Percentiles rank a stretch among this genome's conserved stretches.
These are phyloP conservation scores for Nannoperca australis DNA, from an alignment of 2,797 vertebrate genomes.

Conservation along the genomic window DNA sequence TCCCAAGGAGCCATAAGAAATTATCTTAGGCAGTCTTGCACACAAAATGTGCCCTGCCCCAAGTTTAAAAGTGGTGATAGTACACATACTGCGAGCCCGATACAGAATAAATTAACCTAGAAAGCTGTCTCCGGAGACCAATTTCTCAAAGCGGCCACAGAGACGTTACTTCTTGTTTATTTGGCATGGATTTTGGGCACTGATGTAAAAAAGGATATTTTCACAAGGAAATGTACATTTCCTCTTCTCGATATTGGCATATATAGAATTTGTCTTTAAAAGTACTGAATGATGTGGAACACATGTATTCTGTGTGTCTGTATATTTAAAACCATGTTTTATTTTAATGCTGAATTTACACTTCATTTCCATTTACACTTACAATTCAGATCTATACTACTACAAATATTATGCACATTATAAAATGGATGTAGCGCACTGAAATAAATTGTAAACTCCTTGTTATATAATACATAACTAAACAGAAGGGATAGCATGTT, in stretches of 20 bases:
- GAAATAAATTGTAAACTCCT: slow-evolving; percentile 4
- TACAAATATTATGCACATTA: not conserved
- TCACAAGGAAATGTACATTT: slow-evolving; percentile 82
- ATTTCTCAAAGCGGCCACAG: slow-evolving; percentile 80
- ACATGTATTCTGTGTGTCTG: slow-evolving; percentile 32
- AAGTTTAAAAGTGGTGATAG: slow-evolving; percentile 79
- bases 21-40: slow-evolving; percentile 80
- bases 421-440: not conserved
- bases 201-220: slow-evolving; percentile 79
- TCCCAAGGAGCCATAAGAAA: slow-evolving; percentile 82
- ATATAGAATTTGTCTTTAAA: slow-evolving; percentile 48
- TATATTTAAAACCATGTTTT: slow-evolving; percentile 28
- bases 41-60: slow-evolving; percentile 75
- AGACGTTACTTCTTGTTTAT: slow-evolving; percentile 78
- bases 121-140: slow-evolving; percentile 79
- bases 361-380: not conserved
- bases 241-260: slow-evolving; percentile 61
- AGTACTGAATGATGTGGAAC: slow-evolving; percentile 33
- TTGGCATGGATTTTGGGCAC: slow-evolving; percentile 66
- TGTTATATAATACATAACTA: slow-evolving; percentile 8
- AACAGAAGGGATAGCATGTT: slow-evolving; percentile 20
- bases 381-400: not conserved
- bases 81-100: slow-evolving; percentile 66
- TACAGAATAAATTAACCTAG: slow-evolving; percentile 82
- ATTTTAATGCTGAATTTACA: slow-evolving; percentile 5